Evolutionary conservation across 2,888 invertebrate species (phyloP), one percentile per base, ranked within the genome.

Genomic region (Chrysodeixis includens): DNA sequence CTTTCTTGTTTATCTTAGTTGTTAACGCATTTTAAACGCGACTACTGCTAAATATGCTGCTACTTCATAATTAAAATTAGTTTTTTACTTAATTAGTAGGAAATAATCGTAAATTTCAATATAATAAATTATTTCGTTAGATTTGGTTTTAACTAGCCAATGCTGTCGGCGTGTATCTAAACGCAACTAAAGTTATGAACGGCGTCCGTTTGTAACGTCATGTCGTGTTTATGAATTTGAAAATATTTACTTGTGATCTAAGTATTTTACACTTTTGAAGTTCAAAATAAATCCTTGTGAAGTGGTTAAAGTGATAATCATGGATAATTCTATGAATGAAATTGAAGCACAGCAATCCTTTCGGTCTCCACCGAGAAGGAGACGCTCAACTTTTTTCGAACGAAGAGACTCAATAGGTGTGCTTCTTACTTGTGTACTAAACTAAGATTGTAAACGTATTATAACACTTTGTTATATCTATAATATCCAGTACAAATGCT

Each of bases 351-450:
- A 91, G 52, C 86, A 89, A 73, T 84, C 90, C 18, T 89, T 92
- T 82, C 85, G 84, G 16, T 93, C 93, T 14, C 94, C 94, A 44
- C 94, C 94, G 16, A 85, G 90, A 56, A 87, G 94, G 63, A 88
- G 94, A 83, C 86, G 94, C 30, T 94, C 94, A 46, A 94, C 94
- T 12, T 94, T 94, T 72, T 94, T 94, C 74, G 92, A 93, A 78
- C 88, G 90, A 74, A 87, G 94, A 65, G 92, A 93, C 76, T 94
- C 94, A 49, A 75, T 92, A 75, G 89, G 94, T 93, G 66, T 65
- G 84, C 16, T 59, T 30, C 30, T 62, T 3, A 71, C 0, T 52
- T 60, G n/a, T 66, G 56, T n/a, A 62, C 55, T 70, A 46, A 56
- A 73, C 70, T 73, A 44, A 40, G 65, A 69, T 57, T 57, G 54